phyloP scores from a whole-genome alignment of 2,113 vertebrate genomes.

The Ginglymostoma cirratum region DNA sequence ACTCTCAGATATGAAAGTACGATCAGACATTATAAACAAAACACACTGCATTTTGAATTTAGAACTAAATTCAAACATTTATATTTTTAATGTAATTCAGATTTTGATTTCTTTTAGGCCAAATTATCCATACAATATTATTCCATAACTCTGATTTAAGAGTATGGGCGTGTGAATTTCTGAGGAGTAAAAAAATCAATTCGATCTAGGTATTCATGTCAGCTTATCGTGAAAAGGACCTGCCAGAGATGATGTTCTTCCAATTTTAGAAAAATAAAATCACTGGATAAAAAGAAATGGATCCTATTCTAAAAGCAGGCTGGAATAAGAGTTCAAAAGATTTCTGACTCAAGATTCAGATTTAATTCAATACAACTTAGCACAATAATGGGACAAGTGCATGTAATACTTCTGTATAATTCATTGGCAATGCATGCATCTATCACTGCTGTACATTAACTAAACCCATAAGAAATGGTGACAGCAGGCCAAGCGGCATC shows the following conservation, averaged over 20 bases:
- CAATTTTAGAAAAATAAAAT: background rate
- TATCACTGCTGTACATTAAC: background rate
- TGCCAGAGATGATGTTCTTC: background rate
- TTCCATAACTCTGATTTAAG: background rate
- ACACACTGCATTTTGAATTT: background rate
- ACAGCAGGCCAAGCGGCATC: too few species aligned
- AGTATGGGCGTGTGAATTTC: background rate
- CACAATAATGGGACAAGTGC: background rate
- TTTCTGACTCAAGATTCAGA: background rate
- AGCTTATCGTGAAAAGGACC: background rate
- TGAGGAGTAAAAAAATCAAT: background rate
- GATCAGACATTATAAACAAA: background rate
- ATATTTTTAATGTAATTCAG: background rate
- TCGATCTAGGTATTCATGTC: background rate
- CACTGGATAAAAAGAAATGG: background rate
- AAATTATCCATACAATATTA: background rate
- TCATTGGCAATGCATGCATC: background rate
- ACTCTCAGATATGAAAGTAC: background rate
- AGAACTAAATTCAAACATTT: background rate
- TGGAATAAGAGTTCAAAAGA: too few species aligned
- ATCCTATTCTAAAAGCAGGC: too few species aligned
- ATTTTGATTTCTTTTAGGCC: background rate
- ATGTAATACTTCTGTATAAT: background rate
- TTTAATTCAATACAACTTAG: background rate
- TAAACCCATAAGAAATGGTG: background rate